Evolutionary conservation across 1,140 invertebrate genomes (phyloP).

Genomic region (fruit fly (Drosophila melanogaster)): DNA sequence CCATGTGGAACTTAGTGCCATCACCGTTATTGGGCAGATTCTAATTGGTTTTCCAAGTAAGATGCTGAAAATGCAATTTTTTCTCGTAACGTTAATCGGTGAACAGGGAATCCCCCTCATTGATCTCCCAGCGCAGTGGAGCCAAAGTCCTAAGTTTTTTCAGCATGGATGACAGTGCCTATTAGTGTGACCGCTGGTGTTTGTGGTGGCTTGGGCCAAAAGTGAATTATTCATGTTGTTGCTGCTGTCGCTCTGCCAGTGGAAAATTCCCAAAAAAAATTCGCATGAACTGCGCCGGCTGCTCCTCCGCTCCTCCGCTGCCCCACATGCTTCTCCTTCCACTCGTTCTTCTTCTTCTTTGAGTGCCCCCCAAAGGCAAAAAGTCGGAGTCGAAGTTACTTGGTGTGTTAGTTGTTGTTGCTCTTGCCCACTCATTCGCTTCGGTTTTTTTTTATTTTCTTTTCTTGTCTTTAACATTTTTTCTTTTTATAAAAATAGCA

Average conservation of each 20-base stretch:
- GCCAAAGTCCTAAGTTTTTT: background rate
- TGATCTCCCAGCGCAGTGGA: background rate
- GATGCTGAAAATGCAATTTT: no score
- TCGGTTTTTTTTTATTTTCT: conserved; percentile 38
- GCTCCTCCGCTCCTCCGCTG: conserved; percentile 8
- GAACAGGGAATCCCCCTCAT: no score
- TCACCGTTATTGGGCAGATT: no score
- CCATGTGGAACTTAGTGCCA: no score
- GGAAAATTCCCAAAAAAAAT: conserved; percentile 83
- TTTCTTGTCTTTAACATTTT: conserved; percentile 13
- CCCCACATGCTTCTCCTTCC: conserved; percentile 1
- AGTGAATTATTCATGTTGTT: conserved; percentile 81
- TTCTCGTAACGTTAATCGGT: no score
- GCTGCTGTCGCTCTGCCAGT: conserved; percentile 66
- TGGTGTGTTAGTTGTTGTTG: conserved; percentile 19
- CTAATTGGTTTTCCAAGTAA: no score
- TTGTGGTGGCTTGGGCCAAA: conserved; percentile 61
- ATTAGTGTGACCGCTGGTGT: conserved; percentile 37
- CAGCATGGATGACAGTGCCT: background rate
- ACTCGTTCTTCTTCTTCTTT: conserved; percentile 26
- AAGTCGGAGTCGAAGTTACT: conserved; percentile 57
- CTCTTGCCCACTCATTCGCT: conserved; percentile 46
- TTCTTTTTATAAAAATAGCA: conserved; percentile 72
- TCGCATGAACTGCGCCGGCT: conserved; percentile 77
- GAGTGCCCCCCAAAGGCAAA: conserved; percentile 49